Evolutionary conservation across 2,113 vertebrate genomes (phyloP).

Genomic region (Alligator sinensis): DNA sequence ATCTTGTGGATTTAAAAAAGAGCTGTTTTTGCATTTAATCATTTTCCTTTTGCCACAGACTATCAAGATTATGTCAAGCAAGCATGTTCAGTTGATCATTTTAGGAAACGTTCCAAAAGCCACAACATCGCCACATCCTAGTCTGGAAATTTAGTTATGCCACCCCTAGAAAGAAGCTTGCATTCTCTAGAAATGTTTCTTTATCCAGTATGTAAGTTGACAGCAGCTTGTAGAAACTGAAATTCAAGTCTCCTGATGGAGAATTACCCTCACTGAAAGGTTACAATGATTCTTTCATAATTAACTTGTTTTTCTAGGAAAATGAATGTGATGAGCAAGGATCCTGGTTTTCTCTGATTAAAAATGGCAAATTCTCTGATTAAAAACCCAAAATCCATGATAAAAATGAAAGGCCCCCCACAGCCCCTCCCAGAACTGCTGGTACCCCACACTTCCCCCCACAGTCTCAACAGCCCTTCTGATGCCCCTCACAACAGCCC

Average conservation of each 20-base stretch:
- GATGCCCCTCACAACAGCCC: too few species aligned
- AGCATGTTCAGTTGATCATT: neutral
- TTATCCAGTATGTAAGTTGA: neutral
- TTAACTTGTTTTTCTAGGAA: neutral
- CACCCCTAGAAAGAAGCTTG: neutral
- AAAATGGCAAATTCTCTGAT: too few species aligned
- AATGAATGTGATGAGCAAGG: neutral
- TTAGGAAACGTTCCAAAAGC: neutral
- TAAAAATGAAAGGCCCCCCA: too few species aligned
- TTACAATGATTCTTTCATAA: too few species aligned
- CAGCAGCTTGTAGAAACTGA: neutral
- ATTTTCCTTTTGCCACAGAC: neutral
- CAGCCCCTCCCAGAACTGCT: too few species aligned
- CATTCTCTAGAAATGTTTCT: neutral
- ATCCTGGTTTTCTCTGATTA: too few species aligned
- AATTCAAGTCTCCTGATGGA: neutral
- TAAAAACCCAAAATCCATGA: too few species aligned
- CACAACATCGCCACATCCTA: neutral
- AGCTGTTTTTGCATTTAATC: neutral
- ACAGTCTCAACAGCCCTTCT: too few species aligned
- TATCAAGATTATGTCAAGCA: neutral
- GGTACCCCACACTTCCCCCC: too few species aligned
- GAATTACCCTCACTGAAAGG: neutral
- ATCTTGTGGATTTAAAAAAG: too few species aligned
- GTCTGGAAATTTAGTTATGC: neutral